phyloP scores from a whole-genome alignment of 2,888 invertebrate species.

The Aphodius granarius region DNA sequence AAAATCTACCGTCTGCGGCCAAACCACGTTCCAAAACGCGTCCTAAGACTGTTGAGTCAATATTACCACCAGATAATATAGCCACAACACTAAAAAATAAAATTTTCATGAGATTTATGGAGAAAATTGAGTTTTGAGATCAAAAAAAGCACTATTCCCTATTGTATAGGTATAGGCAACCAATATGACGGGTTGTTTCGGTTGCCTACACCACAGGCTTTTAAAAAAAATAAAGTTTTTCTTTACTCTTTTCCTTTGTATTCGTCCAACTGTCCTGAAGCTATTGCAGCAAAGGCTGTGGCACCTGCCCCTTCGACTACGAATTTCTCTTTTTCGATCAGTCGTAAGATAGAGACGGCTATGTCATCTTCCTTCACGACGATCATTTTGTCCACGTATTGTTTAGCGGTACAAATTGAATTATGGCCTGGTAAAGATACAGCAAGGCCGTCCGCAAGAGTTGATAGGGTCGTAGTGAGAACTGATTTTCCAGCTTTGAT shows the following conservation, averaged over 20 bases:
- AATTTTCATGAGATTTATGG: too few species aligned
- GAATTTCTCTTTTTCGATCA: slow-evolving; percentile 83
- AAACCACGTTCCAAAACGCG: slow-evolving; percentile 81
- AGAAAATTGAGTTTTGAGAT: too few species aligned
- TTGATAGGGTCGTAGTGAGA: slow-evolving; percentile 66
- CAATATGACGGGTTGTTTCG: too few species aligned
- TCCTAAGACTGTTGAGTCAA: slow-evolving; percentile 83
- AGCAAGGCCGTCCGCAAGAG: slow-evolving; percentile 86
- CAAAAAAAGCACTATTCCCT: too few species aligned
- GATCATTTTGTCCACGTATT: slow-evolving; percentile 76
- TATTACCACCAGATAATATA: slow-evolving; percentile 83
- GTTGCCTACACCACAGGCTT: too few species aligned
- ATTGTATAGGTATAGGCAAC: too few species aligned
- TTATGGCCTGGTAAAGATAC: slow-evolving; percentile 88
- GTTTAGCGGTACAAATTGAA: slow-evolving; percentile 73
- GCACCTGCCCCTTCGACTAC: slow-evolving; percentile 93
- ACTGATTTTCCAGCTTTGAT: slow-evolving; percentile 68
- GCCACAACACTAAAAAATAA: slow-evolving; percentile 74
- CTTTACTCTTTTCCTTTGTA: slow-evolving; percentile 75
- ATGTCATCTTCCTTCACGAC: slow-evolving; percentile 83
- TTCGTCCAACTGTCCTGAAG: slow-evolving; percentile 79
- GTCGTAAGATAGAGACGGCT: slow-evolving; percentile 75
- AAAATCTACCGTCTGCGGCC: slow-evolving; percentile 76
- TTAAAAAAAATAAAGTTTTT: background rate
- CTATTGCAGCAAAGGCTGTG: slow-evolving; percentile 79